Evolutionary conservation across 2,797 vertebrate species (phyloP), one percentile per base, ranked within the genome.

Genomic region (Oreonectes daqikongensis): DNA sequence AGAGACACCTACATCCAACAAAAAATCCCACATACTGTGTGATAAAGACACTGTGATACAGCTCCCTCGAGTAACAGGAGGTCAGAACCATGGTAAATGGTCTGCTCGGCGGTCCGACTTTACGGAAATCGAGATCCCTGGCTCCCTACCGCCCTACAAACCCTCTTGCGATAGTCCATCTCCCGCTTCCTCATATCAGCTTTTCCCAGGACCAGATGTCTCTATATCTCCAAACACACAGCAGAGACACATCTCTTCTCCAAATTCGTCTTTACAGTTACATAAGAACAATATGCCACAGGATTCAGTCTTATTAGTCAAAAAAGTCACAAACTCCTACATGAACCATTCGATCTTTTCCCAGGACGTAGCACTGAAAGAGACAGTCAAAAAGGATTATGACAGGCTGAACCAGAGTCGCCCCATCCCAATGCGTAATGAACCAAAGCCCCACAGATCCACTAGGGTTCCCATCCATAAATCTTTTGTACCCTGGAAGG

Each of bases 51-150:
- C 91, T 72, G 91, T 85, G 30, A 77, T 94, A 82, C 92, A 91
- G 86, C 92, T 94, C 12, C 93, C 93, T 53, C 92, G 90, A 83
- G 85, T 94, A 75, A 91, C 92, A 30, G 89, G 87, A 40, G 86
- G 83, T 14, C 84, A 82, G 5, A 86, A 84, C 53, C 88, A 88
- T 61, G 88, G 89, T 46, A 79, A 84, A 28, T 89, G 85, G 83
- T 81, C 87, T 24, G 83, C 87, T 44, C 90, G 83, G 72, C 89
- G 92, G 77, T 92, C 93, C 1, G 90, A 94, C 87, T 94, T 94
- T 46, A 92, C 92, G 0, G 93, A 94, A 85, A 94, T 94, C 30
- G 93, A 94, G 83, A 94, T 94, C 75, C 93, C 93, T 30, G 89
- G 83, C 50, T 78, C 91, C 69, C 81, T 90, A 35, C 87, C 91